Base-by-base conservation (phyloP, 2,888 invertebrate species). In the Tenthredo scrophulariae region DNA sequence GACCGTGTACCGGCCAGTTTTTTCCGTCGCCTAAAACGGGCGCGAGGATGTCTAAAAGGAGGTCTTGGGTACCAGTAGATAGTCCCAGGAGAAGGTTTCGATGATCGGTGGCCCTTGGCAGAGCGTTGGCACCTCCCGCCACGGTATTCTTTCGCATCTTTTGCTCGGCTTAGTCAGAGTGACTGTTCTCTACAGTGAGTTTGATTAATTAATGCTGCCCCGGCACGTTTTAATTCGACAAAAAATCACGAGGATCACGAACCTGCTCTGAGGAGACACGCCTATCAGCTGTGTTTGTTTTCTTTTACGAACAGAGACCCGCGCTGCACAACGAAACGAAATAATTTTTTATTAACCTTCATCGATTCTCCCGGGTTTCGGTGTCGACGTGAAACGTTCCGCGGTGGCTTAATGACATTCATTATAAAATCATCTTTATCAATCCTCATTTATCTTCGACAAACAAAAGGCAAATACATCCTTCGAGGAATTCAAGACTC, bases 1-100 rank as follows among this genome's bases (percentile, higher is more conserved):
- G 89, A 89, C 80, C 62, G 80, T 29, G 77, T 87, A 89, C 89
- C 89, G 88, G 80, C 90, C 89, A 88, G 90, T 91, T 92, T 92
- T 92, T 92, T 88, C 85, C 84, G 85, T 15, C 77, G 72, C 80
- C 80, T 80, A 80, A 80, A 85, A 84, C 77, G 84, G 65, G 50
- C 43, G 58, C 80, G 80, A 43, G 58, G 40, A 65, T 80, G 37
- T 80, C 46, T 15, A 77, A 77, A 77, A 50, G 29, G 77, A 77
- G 54, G 54, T 77, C 46, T 54, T 29, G 15, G 77, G 50, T 29
- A 29, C 33, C 77, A n/a, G n/a, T n/a, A n/a, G 67, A 86, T 85
- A 67, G 29, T 40, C 77, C 77, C 40, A 50, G 84, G 40, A 50
- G 67, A n/a, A 40, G 62, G 70, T 37, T 80, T 40, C 85, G 89